phyloP scores from a whole-genome alignment of 2,113 vertebrate genomes.

The Micronycteris hirsuta region DNA sequence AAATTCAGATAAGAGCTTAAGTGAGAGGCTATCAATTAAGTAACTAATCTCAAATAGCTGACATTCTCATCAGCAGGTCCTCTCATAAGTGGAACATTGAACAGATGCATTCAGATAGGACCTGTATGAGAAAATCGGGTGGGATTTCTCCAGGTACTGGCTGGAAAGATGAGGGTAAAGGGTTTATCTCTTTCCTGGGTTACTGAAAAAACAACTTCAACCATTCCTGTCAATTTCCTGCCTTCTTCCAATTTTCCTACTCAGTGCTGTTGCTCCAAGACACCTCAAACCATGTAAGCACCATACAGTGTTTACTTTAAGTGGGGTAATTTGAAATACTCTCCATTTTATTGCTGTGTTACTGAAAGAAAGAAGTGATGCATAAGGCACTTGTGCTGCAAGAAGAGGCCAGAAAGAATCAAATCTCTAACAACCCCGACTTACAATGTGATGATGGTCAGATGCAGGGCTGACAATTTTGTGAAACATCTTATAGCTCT shows the following conservation, averaged over 20 bases:
- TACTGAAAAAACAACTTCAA: slow-evolving; percentile 5
- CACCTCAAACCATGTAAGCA: neutral
- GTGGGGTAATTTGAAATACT: neutral
- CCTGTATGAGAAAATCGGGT: neutral
- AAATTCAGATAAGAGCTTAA: slow-evolving; percentile 22
- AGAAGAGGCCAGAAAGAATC: slow-evolving; percentile 2
- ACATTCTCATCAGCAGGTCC: neutral
- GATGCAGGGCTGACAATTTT: neutral
- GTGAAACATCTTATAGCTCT: neutral
- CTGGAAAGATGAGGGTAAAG: slow-evolving; percentile 1
- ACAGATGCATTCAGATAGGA: neutral
- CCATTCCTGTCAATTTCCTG: neutral
- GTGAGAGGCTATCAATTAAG: neutral
- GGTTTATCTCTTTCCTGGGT: neutral
- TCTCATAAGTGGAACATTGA: neutral
- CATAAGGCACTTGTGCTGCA: neutral
- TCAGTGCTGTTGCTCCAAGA: neutral
- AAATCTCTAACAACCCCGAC: neutral
- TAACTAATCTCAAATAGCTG: neutral
- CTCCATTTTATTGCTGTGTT: neutral
- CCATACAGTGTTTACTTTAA: neutral
- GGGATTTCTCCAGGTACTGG: neutral
- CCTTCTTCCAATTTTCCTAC: neutral
- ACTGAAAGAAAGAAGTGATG: neutral
- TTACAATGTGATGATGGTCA: neutral